Evolutionary conservation across 1,140 invertebrate genomes (phyloP), one percentile per base, ranked within the genome.

Genomic region (Cepaea nemoralis): DNA sequence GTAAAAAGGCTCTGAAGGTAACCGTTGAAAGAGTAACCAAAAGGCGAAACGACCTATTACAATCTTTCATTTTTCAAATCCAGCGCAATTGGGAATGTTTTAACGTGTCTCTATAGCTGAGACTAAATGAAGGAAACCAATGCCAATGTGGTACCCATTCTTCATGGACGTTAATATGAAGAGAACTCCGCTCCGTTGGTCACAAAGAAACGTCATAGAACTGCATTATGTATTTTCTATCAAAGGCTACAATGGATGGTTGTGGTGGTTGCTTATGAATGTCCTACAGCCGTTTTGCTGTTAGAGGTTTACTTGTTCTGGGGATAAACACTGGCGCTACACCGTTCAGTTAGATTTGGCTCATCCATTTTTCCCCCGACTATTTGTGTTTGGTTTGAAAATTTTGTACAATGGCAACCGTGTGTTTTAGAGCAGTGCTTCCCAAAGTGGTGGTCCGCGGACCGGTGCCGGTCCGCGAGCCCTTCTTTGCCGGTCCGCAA

Each of bases 21-120:
- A 63, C 6, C 22, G 16, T 22, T 63, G 2, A 63, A 63, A 63
- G 59, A 63, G 59, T 31, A 63, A 31, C 59, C 59, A 63, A 63
- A 63, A 63, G 27, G 59, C 59, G 27, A 63, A 63, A 63, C 27
- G 59, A 63, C 59, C 59, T 63, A 63, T 63, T 63, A n/a, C n/a
- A 63, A 63, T 63, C 59, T 27, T 63, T 63, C 22, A 63, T 27
- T 63, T 16, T 27, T 63, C 59, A 63, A 63, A 63, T 27, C 59
- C 59, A 63, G 16, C 59, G 59, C 22, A n/a, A 63, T 63, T 63
- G 27, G 33, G 27, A 63, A 63, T 63, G 59, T 63, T 63, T n/a
- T 63, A 31, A 5, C 27, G 27, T n/a, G 6, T 63, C 0, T 31
- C 27, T 27, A 6, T 31, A 63, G n/a, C 59, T 31, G 27, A 63